Base-by-base conservation (phyloP, 2,888 invertebrate species). In the Athetis lepigone region DNA sequence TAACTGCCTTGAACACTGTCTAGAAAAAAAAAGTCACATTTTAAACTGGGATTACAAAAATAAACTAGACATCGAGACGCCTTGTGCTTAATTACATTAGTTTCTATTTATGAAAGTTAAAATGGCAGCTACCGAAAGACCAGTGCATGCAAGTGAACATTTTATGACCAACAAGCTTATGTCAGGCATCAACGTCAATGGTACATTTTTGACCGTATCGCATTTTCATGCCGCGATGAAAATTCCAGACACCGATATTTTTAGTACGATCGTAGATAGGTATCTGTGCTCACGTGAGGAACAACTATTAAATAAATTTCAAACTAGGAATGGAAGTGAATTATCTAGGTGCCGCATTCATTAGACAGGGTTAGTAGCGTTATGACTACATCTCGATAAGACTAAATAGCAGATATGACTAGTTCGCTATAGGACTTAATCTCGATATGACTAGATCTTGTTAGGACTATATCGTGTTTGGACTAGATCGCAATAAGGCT, bases 1-100 rank as follows among this genome's bases (percentile, higher is more conserved):
- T 75, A 84, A 82, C 75, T 77, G 59, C 80, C 86, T 85, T 85
- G 86, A 87, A 84, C 70, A 79, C 70, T 73, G 75, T 80, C 80
- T 83, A 82, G 81, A 82, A 86, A 85, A 86, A 85, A 83, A 84
- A 86, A 83, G 77, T 77, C 72, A 77, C 80, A 80, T 87, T 85
- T 83, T 77, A 83, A 82, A 78, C 77, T 72, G 78, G 69, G 66
- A 80, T 73, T 68, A 81, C 83, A 70, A 85, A 86, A 89, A 88
- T 88, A 89, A 82, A 84, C 79, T 77, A 79, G 83, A 84, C 87
- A 81, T 83, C 69, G 82, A 62, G 86, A 84, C 85, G 86, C 89
- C 88, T 90, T 90, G 90, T 86, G 84, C 89, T 89, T 91, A 90
- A 90, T 90, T 87, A 88, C 88, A 70, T 71, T 81, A 74, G 68